Evolutionary conservation across 2,797 vertebrate species (phyloP).

Genomic region (Threskiornis aethiopicus): DNA sequence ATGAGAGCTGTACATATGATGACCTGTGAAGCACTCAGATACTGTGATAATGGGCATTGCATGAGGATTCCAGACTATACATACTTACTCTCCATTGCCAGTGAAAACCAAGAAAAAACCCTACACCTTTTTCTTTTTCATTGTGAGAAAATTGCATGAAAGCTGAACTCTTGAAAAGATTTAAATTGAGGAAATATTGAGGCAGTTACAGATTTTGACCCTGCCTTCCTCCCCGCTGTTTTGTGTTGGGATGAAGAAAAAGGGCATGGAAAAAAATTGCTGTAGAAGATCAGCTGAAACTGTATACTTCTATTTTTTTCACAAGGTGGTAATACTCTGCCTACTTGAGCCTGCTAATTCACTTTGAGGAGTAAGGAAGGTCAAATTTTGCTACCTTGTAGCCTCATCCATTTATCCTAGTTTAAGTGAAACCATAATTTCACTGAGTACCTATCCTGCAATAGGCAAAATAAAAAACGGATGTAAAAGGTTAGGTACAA

Average conservation of each 20-base stretch:
- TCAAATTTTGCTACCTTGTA: background rate
- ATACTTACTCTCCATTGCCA: background rate
- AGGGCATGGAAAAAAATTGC: background rate
- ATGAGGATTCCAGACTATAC: background rate
- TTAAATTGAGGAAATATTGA: background rate
- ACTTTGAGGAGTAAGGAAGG: background rate
- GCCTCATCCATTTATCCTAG: background rate
- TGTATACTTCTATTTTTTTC: background rate
- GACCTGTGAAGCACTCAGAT: background rate
- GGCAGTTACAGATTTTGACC: background rate
- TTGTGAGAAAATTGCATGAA: background rate
- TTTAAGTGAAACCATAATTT: background rate
- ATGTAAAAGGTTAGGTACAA: background rate
- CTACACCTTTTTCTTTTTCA: background rate
- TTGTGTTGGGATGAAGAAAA: background rate
- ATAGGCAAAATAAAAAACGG: background rate
- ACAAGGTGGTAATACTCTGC: background rate
- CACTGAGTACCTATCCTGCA: background rate
- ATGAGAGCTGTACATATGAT: background rate
- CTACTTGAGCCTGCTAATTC: background rate
- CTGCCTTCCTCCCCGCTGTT: background rate
- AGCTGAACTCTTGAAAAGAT: background rate
- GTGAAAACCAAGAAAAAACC: rapidly evolving
- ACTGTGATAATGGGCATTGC: background rate
- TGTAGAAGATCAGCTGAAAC: background rate